Conservation (phyloP, 2,113 vertebrate genomes). For the Acrocephalus kingi region DNA sequence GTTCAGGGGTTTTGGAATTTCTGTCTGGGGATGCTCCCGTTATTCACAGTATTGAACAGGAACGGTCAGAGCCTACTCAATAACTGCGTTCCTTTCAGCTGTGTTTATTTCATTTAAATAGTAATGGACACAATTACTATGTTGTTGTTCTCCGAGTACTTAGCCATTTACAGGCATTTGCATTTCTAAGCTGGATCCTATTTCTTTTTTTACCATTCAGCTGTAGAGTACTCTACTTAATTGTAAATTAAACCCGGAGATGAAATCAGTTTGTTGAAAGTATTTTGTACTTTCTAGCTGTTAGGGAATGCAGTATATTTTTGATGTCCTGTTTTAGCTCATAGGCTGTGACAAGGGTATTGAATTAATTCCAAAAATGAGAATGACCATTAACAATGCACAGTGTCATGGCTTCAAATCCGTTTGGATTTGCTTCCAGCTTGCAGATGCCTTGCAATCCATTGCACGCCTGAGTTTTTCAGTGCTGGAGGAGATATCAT, state of each 20-base stretch:
- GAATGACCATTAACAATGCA: not conserved
- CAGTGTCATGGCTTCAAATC: not conserved
- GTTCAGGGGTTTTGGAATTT: not conserved
- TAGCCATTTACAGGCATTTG: not conserved
- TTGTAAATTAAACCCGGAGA: not conserved
- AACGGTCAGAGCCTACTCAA: not conserved
- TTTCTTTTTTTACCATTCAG: not conserved
- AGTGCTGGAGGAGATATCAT: not conserved
- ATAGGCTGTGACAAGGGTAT: not conserved
- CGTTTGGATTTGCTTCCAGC: not conserved
- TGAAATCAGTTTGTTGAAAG: not conserved
- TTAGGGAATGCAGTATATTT: not conserved
- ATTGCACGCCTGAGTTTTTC: not conserved
- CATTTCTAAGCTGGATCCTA: not conserved
- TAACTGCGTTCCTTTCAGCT: not conserved
- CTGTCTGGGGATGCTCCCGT: fast-evolving
- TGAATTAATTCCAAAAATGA: not conserved
- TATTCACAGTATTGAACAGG: not conserved
- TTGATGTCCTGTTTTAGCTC: not conserved
- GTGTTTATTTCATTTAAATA: not conserved
- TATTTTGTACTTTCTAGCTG: not conserved
- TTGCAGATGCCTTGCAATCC: not conserved
- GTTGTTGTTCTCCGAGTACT: not conserved
- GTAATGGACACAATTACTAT: not conserved
- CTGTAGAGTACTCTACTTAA: not conserved